Base-by-base conservation (phyloP, 2,888 invertebrate genomes). In the Galeopsomyia nigrocyanea region DNA sequence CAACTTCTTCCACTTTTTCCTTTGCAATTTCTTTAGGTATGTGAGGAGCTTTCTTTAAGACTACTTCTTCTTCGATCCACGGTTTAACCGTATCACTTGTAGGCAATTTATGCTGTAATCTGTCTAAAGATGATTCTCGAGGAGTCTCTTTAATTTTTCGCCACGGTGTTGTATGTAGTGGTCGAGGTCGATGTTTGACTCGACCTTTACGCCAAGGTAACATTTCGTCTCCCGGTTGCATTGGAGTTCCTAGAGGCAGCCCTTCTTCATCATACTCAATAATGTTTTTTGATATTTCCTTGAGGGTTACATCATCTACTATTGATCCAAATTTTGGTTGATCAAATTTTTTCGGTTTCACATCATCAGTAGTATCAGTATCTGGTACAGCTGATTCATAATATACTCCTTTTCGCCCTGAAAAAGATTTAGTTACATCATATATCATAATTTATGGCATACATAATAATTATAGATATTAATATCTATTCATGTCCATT, bases 321-420 rank as follows among this genome's bases (percentile, higher is more conserved):
- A 79, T 75, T 63, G 78, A 77, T 78, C 80, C 80, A 66, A 77
- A 74, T 31, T 76, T 76, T 61, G 80, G 80, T 72, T 78, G 78
- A 71, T 65, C 80, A 5, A 16, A 14, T 9, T 17, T 17, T 31
- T 61, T 68, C 0, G 57, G n/a, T 49, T 21, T 50, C 47, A 53
- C 16, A 0, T 7, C 56, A 76, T 61, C 79, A 1, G 17, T 79
- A 74, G 82, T 84, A 80, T 85, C 83, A 67, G 85, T 82, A 70
- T 88, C 88, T 49, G 83, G 84, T 51, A 88, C 84, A 68, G 86
- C 77, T 22, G 87, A 84, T 75, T 88, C 87, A 80, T 87, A 88
- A 78, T 87, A 87, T 76, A 85, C 84, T 77, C 88, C 89, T 78
- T 87, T 86, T 65, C 89, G 87, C 79, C 88, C 90, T 90, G 87